phyloP scores from a whole-genome alignment of 1,140 invertebrate genomes.

The Gryon sp. region DNA sequence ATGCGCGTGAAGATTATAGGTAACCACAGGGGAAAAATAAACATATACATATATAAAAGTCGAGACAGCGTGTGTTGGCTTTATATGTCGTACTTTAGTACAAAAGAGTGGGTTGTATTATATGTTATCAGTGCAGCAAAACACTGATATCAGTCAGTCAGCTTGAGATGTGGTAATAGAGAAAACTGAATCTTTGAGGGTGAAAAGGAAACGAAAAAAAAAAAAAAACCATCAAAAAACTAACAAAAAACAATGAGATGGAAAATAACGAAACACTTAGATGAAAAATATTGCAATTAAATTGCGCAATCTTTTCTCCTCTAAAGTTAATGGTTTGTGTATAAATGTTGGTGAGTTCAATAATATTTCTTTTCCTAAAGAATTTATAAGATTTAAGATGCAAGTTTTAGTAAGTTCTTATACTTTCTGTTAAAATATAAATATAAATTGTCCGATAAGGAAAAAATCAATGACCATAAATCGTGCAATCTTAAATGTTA shows the following conservation, averaged over 20 bases:
- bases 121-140: slow-evolving; percentile 40
- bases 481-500: too few species aligned
- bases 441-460: too few species aligned
- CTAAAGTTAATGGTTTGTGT: slow-evolving; percentile 8
- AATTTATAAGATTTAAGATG: too few species aligned
- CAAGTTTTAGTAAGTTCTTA: too few species aligned
- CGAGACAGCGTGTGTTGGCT: slow-evolving; percentile 24
- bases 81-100: slow-evolving; percentile 37
- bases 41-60: slow-evolving; percentile 22
- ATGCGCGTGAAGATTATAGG: slow-evolving; percentile 44
- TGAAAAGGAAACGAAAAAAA: slow-evolving; percentile 14
- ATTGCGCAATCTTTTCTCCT: neutral
- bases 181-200: slow-evolving; percentile 10
- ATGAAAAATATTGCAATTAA: slow-evolving; percentile 29
- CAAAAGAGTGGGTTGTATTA: slow-evolving; percentile 33
- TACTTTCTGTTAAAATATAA: too few species aligned
- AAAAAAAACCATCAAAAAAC: slow-evolving; percentile 9
- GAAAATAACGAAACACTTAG: slow-evolving; percentile 17
- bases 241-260: slow-evolving; percentile 23
- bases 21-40: slow-evolving; percentile 26
- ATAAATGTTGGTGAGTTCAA: slow-evolving; percentile 8
- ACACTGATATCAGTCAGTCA: slow-evolving; percentile 44
- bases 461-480: too few species aligned
- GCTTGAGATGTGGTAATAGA: slow-evolving; percentile 20
- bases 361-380: too few species aligned